Conservation (phyloP, 2,888 invertebrate genomes). For the Rhodophaea formosa region DNA sequence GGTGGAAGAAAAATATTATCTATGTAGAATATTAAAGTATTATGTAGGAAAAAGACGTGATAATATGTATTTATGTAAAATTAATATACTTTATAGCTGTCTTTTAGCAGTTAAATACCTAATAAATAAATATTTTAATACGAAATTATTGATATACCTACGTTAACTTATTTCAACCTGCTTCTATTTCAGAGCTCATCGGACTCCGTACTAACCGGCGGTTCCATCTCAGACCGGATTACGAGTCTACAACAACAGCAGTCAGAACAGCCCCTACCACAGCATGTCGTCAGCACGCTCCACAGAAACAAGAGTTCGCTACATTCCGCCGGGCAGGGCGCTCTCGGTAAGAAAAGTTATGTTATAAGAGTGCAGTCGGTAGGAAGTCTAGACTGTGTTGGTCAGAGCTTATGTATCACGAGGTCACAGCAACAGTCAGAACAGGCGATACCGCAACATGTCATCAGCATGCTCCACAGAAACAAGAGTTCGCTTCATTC, state of each 20-base stretch:
- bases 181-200: conserved; percentile 77
- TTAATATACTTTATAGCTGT: no score
- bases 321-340: conserved; percentile 55
- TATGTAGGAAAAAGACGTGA: no score
- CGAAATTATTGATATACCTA: no score
- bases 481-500: conserved; percentile 71
- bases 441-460: conserved; percentile 42
- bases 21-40: no score
- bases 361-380: background rate
- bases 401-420: no score
- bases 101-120: no score
- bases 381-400: background rate
- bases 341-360: conserved; percentile 48
- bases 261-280: conserved; percentile 45
- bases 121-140: no score
- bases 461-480: conserved; percentile 57
- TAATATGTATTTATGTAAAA: no score
- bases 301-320: conserved; percentile 70
- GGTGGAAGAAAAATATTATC: no score
- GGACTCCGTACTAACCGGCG: conserved; percentile 79
- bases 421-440: conserved; percentile 56
- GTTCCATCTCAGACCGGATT: conserved; percentile 76
- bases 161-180: background rate
- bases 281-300: conserved; percentile 52
- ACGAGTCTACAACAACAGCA: conserved; percentile 80